phyloP scores from a whole-genome alignment of 2,113 vertebrate genomes.

The Misgurnus anguillicaudatus region DNA sequence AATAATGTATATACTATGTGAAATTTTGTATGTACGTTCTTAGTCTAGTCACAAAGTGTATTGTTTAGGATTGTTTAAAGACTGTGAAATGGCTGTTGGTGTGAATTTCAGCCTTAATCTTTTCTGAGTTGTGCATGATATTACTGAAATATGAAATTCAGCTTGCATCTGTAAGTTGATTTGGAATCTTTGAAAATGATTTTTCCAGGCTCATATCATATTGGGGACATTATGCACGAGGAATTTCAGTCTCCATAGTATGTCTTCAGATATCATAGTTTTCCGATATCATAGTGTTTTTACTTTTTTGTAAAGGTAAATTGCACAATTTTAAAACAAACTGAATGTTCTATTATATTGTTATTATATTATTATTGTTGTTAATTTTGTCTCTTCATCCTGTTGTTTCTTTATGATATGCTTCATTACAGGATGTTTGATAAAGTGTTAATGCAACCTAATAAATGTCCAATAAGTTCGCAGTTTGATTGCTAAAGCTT shows the following conservation, averaged over 20 bases:
- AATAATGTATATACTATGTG: not conserved
- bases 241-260: not conserved
- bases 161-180: not conserved
- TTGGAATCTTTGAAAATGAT: not conserved
- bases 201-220: too few relatives aligned
- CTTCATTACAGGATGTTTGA: not conserved
- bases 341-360: not conserved
- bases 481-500: not conserved
- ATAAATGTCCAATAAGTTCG: not conserved
- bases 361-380: not conserved
- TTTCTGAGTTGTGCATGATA: slow-evolving; percentile 22
- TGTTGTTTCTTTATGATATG: not conserved
- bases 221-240: not conserved
- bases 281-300: too few relatives aligned
- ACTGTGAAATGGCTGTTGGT: slow-evolving; percentile 18
- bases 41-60: slow-evolving; percentile 1
- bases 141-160: not conserved
- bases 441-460: not conserved
- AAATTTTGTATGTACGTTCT: not conserved
- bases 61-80: slow-evolving; percentile 22
- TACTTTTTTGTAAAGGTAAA: too few relatives aligned
- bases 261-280: too few relatives aligned
- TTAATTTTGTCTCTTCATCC: not conserved
- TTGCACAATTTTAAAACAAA: not conserved
- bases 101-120: slow-evolving; percentile 15